phyloP scores from a whole-genome alignment of 1,140 invertebrate species.

The Cyrtorhinus lividipennis region DNA sequence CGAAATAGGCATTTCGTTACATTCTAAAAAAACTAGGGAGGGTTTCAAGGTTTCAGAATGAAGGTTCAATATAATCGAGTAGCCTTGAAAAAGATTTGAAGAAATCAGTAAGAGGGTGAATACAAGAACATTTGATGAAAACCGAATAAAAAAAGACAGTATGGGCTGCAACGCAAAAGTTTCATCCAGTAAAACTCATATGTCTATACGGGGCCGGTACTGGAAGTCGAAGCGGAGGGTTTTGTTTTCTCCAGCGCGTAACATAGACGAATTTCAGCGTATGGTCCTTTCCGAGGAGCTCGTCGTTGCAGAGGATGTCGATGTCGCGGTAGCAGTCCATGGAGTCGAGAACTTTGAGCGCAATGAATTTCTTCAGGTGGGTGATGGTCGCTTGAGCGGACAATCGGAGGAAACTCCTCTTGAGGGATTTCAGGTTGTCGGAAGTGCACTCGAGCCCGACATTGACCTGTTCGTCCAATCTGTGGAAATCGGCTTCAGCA shows the following conservation, averaged over 20 bases:
- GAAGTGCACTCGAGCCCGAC: slow-evolving; percentile 78
- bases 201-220: slow-evolving; percentile 60
- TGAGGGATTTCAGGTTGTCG: slow-evolving; percentile 66
- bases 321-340: slow-evolving; percentile 93
- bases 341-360: slow-evolving; percentile 80
- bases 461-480: slow-evolving; percentile 91
- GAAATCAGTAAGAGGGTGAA: too few relatives aligned
- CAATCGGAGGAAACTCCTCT: slow-evolving; percentile 79
- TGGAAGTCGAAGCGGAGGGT: slow-evolving; percentile 71
- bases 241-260: slow-evolving; percentile 91
- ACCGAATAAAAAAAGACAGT: too few relatives aligned
- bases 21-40: too few relatives aligned
- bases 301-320: slow-evolving; percentile 97
- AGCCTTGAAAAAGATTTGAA: too few relatives aligned
- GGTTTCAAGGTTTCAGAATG: too few relatives aligned
- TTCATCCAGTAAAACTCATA: too few relatives aligned
- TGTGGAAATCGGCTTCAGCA: slow-evolving; percentile 80
- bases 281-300: slow-evolving; percentile 95
- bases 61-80: too few relatives aligned
- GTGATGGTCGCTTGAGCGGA: slow-evolving; percentile 93
- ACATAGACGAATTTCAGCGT: slow-evolving; percentile 97
- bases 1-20: too few relatives aligned
- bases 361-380: slow-evolving; percentile 94
- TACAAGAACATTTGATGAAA: too few relatives aligned
- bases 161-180: too few relatives aligned